These are phyloP conservation scores for Gymnothorax reevesii DNA, from an alignment of 2,797 vertebrate genomes.

Conservation along the genomic window DNA sequence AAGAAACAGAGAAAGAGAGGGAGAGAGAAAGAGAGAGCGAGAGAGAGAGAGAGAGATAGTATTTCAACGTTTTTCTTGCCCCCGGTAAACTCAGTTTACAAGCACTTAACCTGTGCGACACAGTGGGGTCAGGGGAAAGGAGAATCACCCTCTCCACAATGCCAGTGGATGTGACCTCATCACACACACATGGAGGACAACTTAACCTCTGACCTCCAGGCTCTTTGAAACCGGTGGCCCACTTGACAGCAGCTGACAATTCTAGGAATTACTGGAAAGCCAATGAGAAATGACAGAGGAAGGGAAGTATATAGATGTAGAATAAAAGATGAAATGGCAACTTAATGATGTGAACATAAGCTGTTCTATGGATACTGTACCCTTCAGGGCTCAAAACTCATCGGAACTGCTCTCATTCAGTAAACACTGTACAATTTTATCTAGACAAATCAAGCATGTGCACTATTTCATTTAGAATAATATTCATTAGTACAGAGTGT, in stretches of 20 bases:
- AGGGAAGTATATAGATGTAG: neutral
- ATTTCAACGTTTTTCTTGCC: conserved; percentile 77
- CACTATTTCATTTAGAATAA: too few relatives aligned
- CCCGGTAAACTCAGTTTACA: conserved; percentile 72
- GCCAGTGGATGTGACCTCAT: conserved; percentile 78
- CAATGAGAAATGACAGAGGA: conserved; percentile 18
- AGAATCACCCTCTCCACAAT: conserved; percentile 57
- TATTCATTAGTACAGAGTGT: too few relatives aligned
- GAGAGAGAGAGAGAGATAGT: conserved; percentile 63
- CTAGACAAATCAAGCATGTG: neutral
- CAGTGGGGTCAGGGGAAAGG: conserved; percentile 71
- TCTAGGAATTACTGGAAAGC: conserved; percentile 45
- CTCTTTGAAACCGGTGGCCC: conserved; percentile 81
- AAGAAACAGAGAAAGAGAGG: neutral
- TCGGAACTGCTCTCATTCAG: neutral
- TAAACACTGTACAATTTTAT: neutral
- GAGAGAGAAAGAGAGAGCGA: conserved; percentile 24
- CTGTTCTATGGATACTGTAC: neutral
- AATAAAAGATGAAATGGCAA: neutral
- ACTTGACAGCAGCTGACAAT: conserved; percentile 77
- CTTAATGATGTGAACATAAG: neutral
- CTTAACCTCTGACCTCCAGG: conserved; percentile 82
- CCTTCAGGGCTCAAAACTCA: neutral
- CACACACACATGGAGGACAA: conserved; percentile 79
- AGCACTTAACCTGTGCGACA: conserved; percentile 78